Evolutionary conservation across 1,140 invertebrate species (phyloP).

Genomic region (Neodiprion lecontei): DNA sequence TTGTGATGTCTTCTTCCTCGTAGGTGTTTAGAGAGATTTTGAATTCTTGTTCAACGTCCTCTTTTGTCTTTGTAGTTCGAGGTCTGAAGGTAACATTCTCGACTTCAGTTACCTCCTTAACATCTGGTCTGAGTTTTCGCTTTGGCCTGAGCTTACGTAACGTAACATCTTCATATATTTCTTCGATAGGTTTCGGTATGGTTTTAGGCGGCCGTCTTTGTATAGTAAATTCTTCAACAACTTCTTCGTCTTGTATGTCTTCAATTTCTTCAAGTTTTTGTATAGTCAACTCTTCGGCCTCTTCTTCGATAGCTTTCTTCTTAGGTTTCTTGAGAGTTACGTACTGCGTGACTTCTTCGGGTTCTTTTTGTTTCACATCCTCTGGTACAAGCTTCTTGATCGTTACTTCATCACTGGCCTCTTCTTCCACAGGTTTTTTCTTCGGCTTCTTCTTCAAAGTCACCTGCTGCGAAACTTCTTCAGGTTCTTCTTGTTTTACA

Average conservation of each 20-base stretch:
- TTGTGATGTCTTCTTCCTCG: slow-evolving; percentile 85
- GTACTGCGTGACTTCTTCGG: slow-evolving; percentile 32
- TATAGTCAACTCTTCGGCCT: slow-evolving; percentile 58
- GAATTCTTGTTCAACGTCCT: slow-evolving; percentile 86
- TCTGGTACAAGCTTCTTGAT: slow-evolving; percentile 30
- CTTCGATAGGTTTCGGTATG: slow-evolving; percentile 67
- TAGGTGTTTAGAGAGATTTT: slow-evolving; percentile 83
- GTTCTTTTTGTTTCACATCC: slow-evolving; percentile 28
- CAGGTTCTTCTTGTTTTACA: slow-evolving; percentile 24
- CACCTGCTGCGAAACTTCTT: slow-evolving; percentile 39
- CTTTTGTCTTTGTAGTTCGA: slow-evolving; percentile 74
- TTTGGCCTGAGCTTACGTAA: slow-evolving; percentile 73
- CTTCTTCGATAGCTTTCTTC: slow-evolving; percentile 37
- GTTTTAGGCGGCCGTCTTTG: slow-evolving; percentile 56
- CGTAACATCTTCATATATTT: slow-evolving; percentile 75
- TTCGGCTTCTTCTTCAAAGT: slow-evolving; percentile 46
- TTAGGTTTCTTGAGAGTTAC: slow-evolving; percentile 25
- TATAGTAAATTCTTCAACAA: slow-evolving; percentile 57
- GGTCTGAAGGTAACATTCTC: slow-evolving; percentile 80
- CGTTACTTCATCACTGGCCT: slow-evolving; percentile 31
- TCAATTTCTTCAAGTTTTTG: slow-evolving; percentile 34
- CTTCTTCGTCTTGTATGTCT: slow-evolving; percentile 35
- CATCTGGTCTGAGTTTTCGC: slow-evolving; percentile 67
- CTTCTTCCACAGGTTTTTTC: slow-evolving; percentile 51
- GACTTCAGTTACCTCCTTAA: slow-evolving; percentile 74